These are phyloP conservation scores for Ricordea florida DNA, from an alignment of 92 coral and sea anemone genomes.

Conservation along the genomic window DNA sequence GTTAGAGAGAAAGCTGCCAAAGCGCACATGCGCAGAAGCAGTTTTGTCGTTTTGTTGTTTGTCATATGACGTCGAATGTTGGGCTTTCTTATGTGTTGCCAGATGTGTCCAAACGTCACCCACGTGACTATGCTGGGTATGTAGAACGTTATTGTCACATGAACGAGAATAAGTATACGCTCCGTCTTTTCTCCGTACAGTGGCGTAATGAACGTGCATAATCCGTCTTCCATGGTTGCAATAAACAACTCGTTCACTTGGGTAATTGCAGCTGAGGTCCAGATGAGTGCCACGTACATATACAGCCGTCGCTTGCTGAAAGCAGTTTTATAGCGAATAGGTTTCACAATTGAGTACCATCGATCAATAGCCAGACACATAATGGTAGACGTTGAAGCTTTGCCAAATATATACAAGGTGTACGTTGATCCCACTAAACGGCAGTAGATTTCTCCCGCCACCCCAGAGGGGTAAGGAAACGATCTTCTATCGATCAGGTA, in stretches of 20 bases:
- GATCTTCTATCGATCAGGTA: slow-evolving; percentile 60
- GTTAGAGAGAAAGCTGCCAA: slow-evolving; percentile 70
- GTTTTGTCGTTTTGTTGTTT: slow-evolving; percentile 64
- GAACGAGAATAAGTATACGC: slow-evolving; percentile 56
- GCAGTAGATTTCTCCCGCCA: slow-evolving; percentile 75
- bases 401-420: slow-evolving; percentile 72
- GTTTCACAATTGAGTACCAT: slow-evolving; percentile 75
- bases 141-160: slow-evolving; percentile 73
- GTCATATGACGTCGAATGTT: slow-evolving; percentile 51
- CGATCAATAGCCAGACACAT: slow-evolving; percentile 81
- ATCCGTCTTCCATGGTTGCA: slow-evolving; percentile 38
- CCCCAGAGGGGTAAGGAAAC: slow-evolving; percentile 55
- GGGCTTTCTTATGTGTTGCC: slow-evolving; percentile 52
- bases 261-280: slow-evolving; percentile 66
- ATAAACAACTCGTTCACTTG: slow-evolving; percentile 73
- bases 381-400: slow-evolving; percentile 79
- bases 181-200: slow-evolving; percentile 57
- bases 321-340: slow-evolving; percentile 69
- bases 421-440: slow-evolving; percentile 80
- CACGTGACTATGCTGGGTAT: slow-evolving; percentile 78
- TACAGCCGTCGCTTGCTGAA: slow-evolving; percentile 65
- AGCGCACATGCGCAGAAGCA: slow-evolving; percentile 88
- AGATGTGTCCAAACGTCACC: slow-evolving; percentile 71
- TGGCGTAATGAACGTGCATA: slow-evolving; percentile 56
- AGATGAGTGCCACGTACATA: slow-evolving; percentile 54